Evolutionary conservation across 2,797 vertebrate species (phyloP).

Genomic region (Momotus momota): DNA sequence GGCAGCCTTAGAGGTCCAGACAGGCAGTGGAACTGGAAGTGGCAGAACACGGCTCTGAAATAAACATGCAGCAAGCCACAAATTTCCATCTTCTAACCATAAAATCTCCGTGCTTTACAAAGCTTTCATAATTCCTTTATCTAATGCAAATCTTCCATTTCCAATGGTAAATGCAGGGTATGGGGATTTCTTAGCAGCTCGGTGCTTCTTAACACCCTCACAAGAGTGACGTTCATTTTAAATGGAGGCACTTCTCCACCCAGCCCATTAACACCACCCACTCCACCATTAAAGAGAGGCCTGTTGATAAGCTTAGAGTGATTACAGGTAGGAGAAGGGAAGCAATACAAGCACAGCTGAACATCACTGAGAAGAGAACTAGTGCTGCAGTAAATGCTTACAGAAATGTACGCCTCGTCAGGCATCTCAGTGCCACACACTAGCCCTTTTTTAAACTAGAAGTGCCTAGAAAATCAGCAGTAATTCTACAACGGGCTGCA

Average conservation of each 20-base stretch:
- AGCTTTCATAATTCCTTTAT: neutral
- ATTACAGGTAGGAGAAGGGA: neutral
- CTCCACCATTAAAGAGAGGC: neutral
- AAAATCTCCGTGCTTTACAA: neutral
- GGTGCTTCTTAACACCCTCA: neutral
- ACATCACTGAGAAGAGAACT: neutral
- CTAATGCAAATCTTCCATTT: neutral
- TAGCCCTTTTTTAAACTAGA: neutral
- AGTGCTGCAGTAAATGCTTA: neutral
- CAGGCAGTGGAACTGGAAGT: rapidly evolving
- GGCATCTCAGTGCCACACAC: neutral
- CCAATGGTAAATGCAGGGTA: neutral
- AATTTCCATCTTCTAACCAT: neutral
- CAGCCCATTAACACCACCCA: neutral
- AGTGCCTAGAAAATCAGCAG: neutral
- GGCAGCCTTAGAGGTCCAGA: neutral
- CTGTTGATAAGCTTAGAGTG: neutral
- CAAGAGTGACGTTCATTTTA: neutral
- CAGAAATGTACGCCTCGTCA: neutral
- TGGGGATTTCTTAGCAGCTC: neutral
- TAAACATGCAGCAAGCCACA: neutral
- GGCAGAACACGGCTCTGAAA: neutral
- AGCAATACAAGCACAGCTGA: neutral
- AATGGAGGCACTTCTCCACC: neutral
- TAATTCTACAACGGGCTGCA: neutral